phyloP scores from a whole-genome alignment of 30 jellyfish, hydroid and myxozoan genomes.

The Cassiopea andromeda region DNA sequence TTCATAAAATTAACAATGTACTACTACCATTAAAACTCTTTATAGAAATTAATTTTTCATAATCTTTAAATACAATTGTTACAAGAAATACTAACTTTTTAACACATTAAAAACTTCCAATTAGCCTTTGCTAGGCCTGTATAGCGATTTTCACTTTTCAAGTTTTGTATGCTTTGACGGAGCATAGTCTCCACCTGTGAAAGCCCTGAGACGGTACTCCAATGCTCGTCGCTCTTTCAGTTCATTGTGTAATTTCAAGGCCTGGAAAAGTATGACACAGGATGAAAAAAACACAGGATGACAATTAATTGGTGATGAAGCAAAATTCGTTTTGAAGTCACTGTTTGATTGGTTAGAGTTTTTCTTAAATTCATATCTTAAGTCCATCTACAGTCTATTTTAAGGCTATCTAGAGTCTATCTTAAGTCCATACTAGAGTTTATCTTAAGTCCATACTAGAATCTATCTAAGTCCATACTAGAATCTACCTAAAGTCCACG shows the following conservation, averaged over 20 bases:
- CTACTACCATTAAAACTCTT: background rate
- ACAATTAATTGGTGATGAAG: no score
- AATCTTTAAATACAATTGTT: background rate
- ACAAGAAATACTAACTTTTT: background rate
- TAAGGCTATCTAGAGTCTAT: no score
- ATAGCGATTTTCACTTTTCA: background rate
- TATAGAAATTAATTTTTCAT: background rate
- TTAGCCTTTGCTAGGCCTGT: background rate
- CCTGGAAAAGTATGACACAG: constrained; percentile 54
- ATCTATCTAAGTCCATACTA: no score
- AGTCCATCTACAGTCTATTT: no score
- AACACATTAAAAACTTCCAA: background rate
- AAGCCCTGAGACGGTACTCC: constrained; percentile 91
- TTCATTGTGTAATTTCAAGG: constrained; percentile 65
- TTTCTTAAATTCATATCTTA: no score
- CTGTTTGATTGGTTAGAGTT: no score
- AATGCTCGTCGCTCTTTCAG: constrained; percentile 82
- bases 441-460: no score
- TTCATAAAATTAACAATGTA: background rate
- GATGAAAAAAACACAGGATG: background rate
- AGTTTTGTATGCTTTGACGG: constrained; percentile 67
- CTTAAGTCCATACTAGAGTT: no score
- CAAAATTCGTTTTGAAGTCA: no score
- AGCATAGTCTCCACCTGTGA: constrained; percentile 86
- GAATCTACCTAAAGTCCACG: no score